These are phyloP conservation scores for Agelaius phoeniceus DNA, from an alignment of 2,113 vertebrate genomes.

Conservation along the genomic window DNA sequence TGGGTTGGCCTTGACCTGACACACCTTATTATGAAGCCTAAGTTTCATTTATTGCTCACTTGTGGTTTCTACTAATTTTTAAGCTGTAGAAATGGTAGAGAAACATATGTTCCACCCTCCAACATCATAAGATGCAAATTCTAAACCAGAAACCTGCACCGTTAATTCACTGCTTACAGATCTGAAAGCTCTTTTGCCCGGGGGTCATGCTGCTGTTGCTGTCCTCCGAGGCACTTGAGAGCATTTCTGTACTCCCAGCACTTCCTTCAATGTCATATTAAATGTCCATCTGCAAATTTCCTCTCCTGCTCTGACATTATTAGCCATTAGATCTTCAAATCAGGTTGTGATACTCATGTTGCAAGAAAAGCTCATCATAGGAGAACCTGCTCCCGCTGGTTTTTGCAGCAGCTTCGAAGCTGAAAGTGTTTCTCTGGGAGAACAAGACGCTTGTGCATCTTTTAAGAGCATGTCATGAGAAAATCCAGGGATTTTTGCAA, in stretches of 20 bases:
- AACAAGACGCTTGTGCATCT: not conserved
- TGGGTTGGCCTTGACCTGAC: too few species aligned
- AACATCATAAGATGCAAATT: not conserved
- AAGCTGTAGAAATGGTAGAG: not conserved
- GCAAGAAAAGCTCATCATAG: not conserved
- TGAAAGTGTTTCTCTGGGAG: not conserved
- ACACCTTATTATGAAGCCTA: not conserved
- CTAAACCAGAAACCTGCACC: not conserved
- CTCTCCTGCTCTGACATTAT: not conserved
- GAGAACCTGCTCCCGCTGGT: fast-evolving
- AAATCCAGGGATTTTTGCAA: not conserved
- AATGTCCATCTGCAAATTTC: not conserved
- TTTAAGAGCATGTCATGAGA: not conserved
- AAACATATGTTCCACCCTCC: not conserved
- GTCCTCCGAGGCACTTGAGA: not conserved
- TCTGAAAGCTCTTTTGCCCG: not conserved
- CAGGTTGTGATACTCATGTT: not conserved
- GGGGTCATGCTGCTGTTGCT: not conserved
- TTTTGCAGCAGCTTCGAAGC: not conserved
- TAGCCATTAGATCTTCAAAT: not conserved
- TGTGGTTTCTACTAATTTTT: not conserved
- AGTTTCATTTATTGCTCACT: not conserved
- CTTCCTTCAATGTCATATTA: not conserved
- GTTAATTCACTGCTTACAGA: not conserved
- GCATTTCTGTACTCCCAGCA: not conserved